These are phyloP conservation scores for Metaphire vulgaris DNA, from an alignment of 1,140 invertebrate species.

Conservation along the genomic window DNA sequence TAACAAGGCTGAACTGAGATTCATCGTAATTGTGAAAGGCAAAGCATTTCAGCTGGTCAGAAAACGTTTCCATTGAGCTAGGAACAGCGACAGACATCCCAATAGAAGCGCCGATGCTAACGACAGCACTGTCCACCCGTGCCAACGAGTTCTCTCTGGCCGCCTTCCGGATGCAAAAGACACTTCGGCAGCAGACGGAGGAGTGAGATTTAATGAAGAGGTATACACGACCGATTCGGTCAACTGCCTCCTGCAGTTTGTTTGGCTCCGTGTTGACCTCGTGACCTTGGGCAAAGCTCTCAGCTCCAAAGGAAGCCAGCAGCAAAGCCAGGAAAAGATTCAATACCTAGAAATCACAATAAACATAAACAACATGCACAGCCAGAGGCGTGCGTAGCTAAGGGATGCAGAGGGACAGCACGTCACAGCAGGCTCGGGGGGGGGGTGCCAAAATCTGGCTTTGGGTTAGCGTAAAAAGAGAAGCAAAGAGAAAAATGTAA, in stretches of 20 bases:
- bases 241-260: conserved; percentile 95
- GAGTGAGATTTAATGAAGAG: conserved; percentile 67
- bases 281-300: conserved; percentile 36
- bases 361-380: background rate
- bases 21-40: background rate
- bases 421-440: no score
- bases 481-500: no score
- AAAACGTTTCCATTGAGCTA: background rate
- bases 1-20: background rate
- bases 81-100: background rate
- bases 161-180: background rate
- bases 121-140: background rate
- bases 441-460: no score
- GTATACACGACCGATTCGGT: conserved; percentile 81
- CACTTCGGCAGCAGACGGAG: conserved; percentile 17
- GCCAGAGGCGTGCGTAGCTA: no score
- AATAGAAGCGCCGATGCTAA: background rate
- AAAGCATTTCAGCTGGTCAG: background rate
- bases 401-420: no score
- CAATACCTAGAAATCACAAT: conserved; percentile 65
- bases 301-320: conserved; percentile 91
- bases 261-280: conserved; percentile 79
- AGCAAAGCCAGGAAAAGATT: conserved; percentile 98
- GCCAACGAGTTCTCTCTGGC: background rate
- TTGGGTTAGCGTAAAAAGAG: no score